These are phyloP conservation scores for Machimus rusticus DNA, from an alignment of 2,888 invertebrate species.

Conservation along the genomic window DNA sequence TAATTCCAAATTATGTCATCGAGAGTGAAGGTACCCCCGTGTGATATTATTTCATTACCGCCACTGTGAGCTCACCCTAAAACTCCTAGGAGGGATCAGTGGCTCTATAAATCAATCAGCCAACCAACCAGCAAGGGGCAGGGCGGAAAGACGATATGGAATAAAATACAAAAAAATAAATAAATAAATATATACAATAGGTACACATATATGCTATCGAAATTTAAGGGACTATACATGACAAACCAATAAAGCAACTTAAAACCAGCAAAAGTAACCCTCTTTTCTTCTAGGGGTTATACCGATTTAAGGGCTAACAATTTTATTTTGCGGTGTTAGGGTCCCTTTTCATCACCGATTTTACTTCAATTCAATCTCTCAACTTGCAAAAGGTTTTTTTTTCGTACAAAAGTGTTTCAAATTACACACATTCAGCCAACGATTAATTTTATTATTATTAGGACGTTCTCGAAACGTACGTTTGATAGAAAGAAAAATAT, in stretches of 20 bases:
- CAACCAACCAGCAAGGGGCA: background rate
- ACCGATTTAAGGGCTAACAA: background rate
- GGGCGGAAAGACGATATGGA: background rate
- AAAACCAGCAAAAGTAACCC: background rate
- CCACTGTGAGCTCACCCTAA: background rate
- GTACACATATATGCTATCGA: background rate
- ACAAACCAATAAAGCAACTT: background rate
- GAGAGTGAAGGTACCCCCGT: background rate
- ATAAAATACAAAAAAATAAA: background rate
- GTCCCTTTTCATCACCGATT: background rate
- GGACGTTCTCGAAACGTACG: background rate
- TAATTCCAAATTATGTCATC: conserved; percentile 32
- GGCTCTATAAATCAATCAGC: background rate
- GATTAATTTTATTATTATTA: background rate
- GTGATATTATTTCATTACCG: conserved; percentile 26
- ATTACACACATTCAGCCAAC: background rate
- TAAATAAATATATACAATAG: too few relatives aligned
- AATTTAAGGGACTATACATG: background rate
- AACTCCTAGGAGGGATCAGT: background rate
- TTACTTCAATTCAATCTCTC: background rate
- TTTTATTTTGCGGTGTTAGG: background rate
- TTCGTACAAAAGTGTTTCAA: background rate
- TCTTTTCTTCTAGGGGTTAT: background rate
- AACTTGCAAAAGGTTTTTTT: background rate
- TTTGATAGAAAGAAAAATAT: background rate